Conservation (phyloP, 1,140 invertebrate species). For the Zeugodacus cucurbitae region DNA sequence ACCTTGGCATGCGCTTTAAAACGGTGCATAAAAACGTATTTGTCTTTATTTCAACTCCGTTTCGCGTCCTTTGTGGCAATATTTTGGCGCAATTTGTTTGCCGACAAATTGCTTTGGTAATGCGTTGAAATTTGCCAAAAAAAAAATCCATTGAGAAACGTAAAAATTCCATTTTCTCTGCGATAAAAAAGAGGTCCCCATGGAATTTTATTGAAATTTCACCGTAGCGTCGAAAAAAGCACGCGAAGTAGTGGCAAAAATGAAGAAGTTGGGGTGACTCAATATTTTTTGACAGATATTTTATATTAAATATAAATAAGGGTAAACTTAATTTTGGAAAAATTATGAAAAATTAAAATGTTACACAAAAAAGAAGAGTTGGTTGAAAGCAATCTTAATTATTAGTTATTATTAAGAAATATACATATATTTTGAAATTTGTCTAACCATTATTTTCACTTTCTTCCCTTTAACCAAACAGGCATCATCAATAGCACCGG, state of each 20-base stretch:
- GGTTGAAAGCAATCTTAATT: no score
- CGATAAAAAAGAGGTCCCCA: not conserved
- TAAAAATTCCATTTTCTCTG: not conserved
- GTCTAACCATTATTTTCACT: not conserved
- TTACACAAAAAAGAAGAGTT: no score
- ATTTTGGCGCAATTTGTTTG: not conserved
- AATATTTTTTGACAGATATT: not conserved
- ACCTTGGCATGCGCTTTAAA: not conserved
- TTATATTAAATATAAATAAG: not conserved
- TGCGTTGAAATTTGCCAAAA: not conserved
- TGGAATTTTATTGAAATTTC: constrained; percentile 3
- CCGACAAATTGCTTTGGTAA: not conserved
- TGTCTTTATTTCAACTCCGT: not conserved
- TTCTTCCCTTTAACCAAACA: constrained; percentile 65
- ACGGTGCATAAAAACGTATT: not conserved
- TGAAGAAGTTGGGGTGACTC: not conserved
- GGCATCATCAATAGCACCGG: constrained; percentile 93
- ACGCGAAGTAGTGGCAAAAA: no score
- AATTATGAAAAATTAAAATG: not conserved
- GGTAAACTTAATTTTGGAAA: not conserved
- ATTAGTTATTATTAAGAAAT: no score
- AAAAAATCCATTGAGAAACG: not conserved
- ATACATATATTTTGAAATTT: not conserved
- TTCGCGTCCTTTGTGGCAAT: not conserved
- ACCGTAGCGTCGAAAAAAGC: not conserved